Evolutionary conservation across 2,113 vertebrate genomes (phyloP), one percentile per base, ranked within the genome.

Genomic region (Symphodus melops): DNA sequence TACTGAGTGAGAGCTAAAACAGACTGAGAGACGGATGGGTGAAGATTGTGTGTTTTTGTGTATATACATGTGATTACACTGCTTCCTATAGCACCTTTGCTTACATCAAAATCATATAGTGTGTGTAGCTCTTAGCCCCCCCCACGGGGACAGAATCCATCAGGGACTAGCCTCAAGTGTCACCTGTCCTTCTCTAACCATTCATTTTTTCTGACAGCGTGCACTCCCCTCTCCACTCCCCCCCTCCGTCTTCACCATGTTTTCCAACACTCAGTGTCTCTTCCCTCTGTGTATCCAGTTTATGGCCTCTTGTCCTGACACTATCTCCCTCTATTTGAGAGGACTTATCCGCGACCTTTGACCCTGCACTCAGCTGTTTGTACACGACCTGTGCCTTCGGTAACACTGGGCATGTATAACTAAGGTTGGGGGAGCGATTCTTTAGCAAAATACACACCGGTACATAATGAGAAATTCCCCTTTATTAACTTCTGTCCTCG

Each of bases 121-220:
- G 39, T 46, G 21, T 55, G 70, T 72, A 46, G 68, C 77, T 75
- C 83, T 88, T 79, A 65, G n/a, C n/a, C n/a, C 59, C 83, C 70
- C 76, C 79, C 61, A 44, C 74, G 56, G 85, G 78, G 81, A 86
- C 80, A 72, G 72, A 84, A 88, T 80, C 83, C 83, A 86, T 92
- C 88, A 92, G 87, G 54, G 72, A 68, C 60, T 67, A 46, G 68
- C 64, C 57, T 71, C 37, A 88, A 84, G 72, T 86, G 72, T 86
- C 79, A 82, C 64, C 77, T 73, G 53, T 83, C 79, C 75, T 63
- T 72, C 44, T 72, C 20, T 79, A 25, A 25, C 76, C 78, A 79
- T 85, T 84, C 37, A 53, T 88, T 86, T 88, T 88, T 62, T 77
- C 69, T 84, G 84, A 82, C 72, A 72, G 37, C 77, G 71, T 77